Percentiles rank a stretch among this genome's conserved stretches.
Conservation (phyloP, 2,797 vertebrate species). For the Phoebastria nigripes region DNA sequence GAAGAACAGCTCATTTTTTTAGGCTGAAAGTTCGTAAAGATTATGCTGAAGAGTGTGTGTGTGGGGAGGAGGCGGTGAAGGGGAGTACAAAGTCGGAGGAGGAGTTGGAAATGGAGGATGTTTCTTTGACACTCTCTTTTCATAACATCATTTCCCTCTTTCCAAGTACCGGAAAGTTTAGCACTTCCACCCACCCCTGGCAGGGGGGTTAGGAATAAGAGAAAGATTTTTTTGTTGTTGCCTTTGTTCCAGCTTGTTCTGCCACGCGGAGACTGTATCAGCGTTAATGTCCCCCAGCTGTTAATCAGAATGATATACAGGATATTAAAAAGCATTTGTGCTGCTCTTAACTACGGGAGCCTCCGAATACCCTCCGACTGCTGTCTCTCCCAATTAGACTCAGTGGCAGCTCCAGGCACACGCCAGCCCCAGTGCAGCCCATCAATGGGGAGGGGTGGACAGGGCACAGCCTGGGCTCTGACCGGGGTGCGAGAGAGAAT, state of each 20-base stretch:
- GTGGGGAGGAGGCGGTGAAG: not conserved
- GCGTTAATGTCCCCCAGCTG: not conserved
- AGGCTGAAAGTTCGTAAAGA: not conserved
- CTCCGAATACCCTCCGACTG: not conserved
- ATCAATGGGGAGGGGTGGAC: not conserved
- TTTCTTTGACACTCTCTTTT: conserved; percentile 9
- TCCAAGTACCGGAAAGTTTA: not conserved
- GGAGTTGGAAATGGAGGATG: not conserved
- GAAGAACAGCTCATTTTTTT: not conserved
- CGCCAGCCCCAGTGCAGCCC: not conserved
- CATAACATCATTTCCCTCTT: not conserved
- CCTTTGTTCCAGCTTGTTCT: not conserved
- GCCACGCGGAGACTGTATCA: not conserved
- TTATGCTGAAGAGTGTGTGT: not conserved
- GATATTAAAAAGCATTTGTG: not conserved
- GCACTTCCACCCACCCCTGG: not conserved
- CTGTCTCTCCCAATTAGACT: not conserved
- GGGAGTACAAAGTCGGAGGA: not conserved
- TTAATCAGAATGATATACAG: not conserved
- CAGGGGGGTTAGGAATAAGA: not conserved
- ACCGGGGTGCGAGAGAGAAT: not conserved
- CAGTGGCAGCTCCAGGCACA: not conserved
- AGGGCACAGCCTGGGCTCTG: not conserved
- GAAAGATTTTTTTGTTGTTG: not conserved
- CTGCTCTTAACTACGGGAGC: not conserved